Evolutionary conservation across 2,113 vertebrate species (phyloP), one percentile per base, ranked within the genome.

Genomic region (Equus quagga): DNA sequence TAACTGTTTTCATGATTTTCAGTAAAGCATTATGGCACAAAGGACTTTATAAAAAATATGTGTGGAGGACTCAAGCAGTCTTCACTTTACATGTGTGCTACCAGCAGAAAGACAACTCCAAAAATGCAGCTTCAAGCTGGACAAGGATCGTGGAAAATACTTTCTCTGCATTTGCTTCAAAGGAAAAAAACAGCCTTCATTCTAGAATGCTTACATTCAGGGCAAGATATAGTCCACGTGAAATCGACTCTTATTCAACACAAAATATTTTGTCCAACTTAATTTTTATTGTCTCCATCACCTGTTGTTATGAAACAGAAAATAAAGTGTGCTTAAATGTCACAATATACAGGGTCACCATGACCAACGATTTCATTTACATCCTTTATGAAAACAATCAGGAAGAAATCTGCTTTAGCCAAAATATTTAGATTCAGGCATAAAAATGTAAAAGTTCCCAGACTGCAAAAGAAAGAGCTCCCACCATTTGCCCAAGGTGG

Each of bases 231-330:
- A 41, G 28, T 69, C n/a, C 41, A 51, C 64, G 41, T 89, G 87
- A 84, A 86, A 60, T 8, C 2, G 13, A 83, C 76, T 62, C 41
- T 56, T 96, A 49, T 62, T 91, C 70, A 33, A 41, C 81, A 86
- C 28, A 62, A 78, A 90, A 79, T 41, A 87, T 60, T 56, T 67
- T 91, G 51, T 33, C 24, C 54, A 44, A 14, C 11, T 69, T 65
- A 31, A 83, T 62, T 86, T 81, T 93, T 84, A 85, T 76, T 79
- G 75, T 72, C 62, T 67, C 49, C 76, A 87, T 86, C 80, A 90
- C 81, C 86, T 96, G 64, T 72, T 97, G n/a, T 81, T 91, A 86
- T 79, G 76, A 83, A 91, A 91, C 56, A 93, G 54, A 75, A 67
- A 92, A 41, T 18, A 33, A 89, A 76, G 12, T 81, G 41, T 83